phyloP scores from a whole-genome alignment of 2,888 invertebrate genomes.

The Rhamnusium bicolor region DNA sequence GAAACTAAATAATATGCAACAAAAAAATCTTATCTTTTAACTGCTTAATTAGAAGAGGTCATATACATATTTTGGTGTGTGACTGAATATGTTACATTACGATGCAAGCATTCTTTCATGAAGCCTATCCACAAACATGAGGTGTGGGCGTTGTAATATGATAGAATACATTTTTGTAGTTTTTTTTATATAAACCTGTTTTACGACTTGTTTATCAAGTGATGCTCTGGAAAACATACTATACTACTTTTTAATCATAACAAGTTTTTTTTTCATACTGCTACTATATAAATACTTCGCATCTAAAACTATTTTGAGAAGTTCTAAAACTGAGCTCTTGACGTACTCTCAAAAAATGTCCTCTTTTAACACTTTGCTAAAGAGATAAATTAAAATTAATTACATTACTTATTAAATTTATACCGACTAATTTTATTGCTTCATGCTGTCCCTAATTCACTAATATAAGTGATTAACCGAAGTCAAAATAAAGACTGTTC shows the following conservation, averaged over 20 bases:
- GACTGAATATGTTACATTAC: too few relatives aligned
- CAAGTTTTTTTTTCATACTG: neutral
- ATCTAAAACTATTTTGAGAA: neutral
- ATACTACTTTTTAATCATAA: neutral
- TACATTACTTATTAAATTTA: neutral
- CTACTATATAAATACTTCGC: neutral
- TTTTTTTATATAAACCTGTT: neutral
- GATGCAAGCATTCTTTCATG: too few relatives aligned
- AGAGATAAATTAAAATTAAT: neutral
- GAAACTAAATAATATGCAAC: too few relatives aligned
- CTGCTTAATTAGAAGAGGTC: too few relatives aligned
- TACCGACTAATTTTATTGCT: neutral
- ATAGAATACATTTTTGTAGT: neutral
- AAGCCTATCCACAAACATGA: too few relatives aligned
- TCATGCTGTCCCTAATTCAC: neutral
- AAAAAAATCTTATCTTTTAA: too few relatives aligned
- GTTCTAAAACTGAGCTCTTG: neutral
- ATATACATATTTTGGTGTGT: too few relatives aligned
- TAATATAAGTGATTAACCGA: neutral
- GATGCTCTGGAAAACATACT: neutral
- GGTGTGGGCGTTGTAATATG: neutral
- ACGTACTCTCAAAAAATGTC: neutral
- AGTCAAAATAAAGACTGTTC: neutral
- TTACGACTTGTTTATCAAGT: neutral
- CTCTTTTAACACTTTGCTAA: neutral